Evolutionary conservation across 1,140 invertebrate genomes (phyloP).

Genomic region (Dreissena rostriformis): DNA sequence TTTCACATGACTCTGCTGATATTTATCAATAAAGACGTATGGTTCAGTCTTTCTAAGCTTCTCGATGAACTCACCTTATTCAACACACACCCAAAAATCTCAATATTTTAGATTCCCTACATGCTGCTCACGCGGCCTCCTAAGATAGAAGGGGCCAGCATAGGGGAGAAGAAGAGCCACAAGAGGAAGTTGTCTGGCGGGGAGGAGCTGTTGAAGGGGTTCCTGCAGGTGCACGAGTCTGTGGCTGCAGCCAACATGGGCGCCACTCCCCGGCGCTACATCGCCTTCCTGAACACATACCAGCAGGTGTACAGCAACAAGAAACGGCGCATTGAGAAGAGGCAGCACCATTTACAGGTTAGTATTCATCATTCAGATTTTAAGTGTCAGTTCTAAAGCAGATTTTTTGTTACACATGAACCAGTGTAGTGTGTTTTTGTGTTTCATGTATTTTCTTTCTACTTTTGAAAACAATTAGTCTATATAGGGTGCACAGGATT

Average conservation of each 20-base stretch:
- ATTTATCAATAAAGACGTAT: no score
- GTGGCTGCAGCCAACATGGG: constrained; percentile 72
- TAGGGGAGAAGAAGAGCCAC: constrained; percentile 71
- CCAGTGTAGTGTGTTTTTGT: not conserved
- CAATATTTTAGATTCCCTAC: constrained; percentile 74
- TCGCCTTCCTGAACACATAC: constrained; percentile 86
- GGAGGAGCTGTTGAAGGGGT: constrained; percentile 81
- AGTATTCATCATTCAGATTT: not conserved
- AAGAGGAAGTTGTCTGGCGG: constrained; percentile 76
- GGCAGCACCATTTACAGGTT: constrained; percentile 85
- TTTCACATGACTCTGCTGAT: no score
- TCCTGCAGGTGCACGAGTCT: constrained; percentile 82
- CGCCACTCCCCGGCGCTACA: constrained; percentile 84
- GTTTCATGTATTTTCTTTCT: not conserved
- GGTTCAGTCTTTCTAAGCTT: no score
- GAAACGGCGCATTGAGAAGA: constrained; percentile 82
- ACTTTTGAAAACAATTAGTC: not conserved
- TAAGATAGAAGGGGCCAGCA: constrained; percentile 76
- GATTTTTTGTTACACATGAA: not conserved
- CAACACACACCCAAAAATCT: not conserved
- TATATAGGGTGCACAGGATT: no score
- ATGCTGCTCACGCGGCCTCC: constrained; percentile 77
- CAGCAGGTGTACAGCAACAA: constrained; percentile 84
- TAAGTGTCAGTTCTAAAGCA: not conserved
- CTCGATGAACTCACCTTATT: no score